Evolutionary conservation across 2,797 vertebrate genomes (phyloP).

Genomic region (Coranthus polyacanthus): DNA sequence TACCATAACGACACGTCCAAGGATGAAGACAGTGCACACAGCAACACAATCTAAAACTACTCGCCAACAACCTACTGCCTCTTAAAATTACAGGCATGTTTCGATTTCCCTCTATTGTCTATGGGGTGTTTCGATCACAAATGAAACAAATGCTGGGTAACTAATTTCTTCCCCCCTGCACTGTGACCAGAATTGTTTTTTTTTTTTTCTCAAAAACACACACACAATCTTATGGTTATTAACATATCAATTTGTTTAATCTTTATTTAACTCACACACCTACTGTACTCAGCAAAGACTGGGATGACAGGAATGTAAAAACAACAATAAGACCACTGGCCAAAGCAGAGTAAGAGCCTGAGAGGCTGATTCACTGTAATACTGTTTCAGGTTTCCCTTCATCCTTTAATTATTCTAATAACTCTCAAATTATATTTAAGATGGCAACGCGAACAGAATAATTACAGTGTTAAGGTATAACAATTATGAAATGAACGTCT

Average conservation of each 20-base stretch:
- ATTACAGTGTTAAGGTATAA: constrained; percentile 7
- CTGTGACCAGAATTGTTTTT: constrained; percentile 17
- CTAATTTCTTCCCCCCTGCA: not conserved
- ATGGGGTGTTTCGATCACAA: constrained; percentile 7
- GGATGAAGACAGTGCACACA: constrained; percentile 47
- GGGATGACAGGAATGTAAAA: constrained; percentile 11
- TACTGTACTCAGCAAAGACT: constrained; percentile 2
- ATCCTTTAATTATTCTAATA: constrained; percentile 22
- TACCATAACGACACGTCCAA: constrained; percentile 29
- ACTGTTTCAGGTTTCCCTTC: constrained; percentile 9
- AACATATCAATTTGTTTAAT: constrained; percentile 13
- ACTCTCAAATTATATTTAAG: constrained; percentile 13
- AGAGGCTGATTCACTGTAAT: constrained; percentile 11
- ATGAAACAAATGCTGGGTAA: constrained; percentile 22
- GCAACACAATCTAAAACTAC: constrained; percentile 29
- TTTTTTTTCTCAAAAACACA: constrained; percentile 1
- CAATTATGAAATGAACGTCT: constrained; percentile 18
- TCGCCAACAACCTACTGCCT: constrained; percentile 21
- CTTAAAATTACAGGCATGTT: not conserved
- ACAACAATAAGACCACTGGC: constrained; percentile 5
- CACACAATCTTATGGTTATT: constrained; percentile 20
- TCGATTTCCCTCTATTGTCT: constrained; percentile 16
- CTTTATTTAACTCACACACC: constrained; percentile 7
- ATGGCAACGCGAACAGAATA: constrained; percentile 17
- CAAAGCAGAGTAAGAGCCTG: constrained; percentile 2